Evolutionary conservation across 92 coral and sea anemone species (phyloP), one percentile per base, ranked within the genome.

Genomic region (Heliopora coerulea): DNA sequence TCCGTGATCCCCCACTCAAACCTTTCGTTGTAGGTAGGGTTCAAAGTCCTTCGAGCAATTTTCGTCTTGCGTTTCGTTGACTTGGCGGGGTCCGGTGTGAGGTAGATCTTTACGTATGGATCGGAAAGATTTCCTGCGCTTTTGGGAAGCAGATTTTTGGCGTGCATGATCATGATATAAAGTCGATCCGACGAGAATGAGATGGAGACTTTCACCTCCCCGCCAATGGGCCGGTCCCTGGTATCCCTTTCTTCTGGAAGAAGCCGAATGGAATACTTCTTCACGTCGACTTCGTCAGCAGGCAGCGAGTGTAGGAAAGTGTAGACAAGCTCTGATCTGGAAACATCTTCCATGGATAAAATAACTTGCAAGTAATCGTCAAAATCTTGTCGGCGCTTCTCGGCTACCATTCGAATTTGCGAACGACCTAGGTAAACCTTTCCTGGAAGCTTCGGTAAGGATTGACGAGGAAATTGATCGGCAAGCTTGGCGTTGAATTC

Each of bases 341-440:
- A 65, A 11, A 90, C 79, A 30, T 84, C 95, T 14, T 86, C 78
- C 91, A 95, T 77, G 76, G 87, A 82, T 31, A 95, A 68, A n/a
- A 95, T 27, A 48, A 79, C 86, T 21, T 90, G 96, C 20, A 95
- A 56, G 84, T 89, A 95, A 28, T 64, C 75, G 79, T 95, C 99
- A 8, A 95, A 86, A 54, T 95, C 99, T 35, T 84, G 83, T 34
- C 99, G 91, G 17, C 99, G 84, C 54, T 88, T 86, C 70, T 95
- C 99, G n/a, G 99, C 99, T 32, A 95, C 99, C 49, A 86, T 86
- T 25, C 96, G 93, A 75, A 95, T 95, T 79, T 95, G 99, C 29
- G 99, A 95, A 23, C 99, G 88, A 34, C 99, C 96, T 59, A 95
- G 86, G 69, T 85, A 90, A 68, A 90, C 90, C 89, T 86, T 95